Evolutionary conservation across 2,888 invertebrate genomes (phyloP).

Genomic region (Cetonia aurata): DNA sequence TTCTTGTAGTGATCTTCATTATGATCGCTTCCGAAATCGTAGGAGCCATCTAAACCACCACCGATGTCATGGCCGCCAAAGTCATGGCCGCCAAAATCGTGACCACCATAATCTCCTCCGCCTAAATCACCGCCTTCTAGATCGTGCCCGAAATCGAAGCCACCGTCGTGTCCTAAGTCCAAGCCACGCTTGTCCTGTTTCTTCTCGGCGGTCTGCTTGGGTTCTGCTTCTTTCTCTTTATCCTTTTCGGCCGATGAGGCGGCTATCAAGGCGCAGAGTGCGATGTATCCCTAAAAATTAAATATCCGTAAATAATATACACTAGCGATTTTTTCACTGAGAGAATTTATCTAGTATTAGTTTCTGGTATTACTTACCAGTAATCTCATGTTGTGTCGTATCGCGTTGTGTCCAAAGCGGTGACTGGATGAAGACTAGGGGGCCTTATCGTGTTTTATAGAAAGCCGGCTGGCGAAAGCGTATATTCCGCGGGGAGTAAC

Average conservation of each 20-base stretch:
- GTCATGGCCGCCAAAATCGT: constrained; percentile 51
- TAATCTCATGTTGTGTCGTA: constrained; percentile 61
- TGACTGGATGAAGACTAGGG: constrained; percentile 59
- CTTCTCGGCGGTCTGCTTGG: constrained; percentile 68
- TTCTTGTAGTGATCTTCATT: constrained; percentile 71
- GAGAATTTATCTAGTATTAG: no score
- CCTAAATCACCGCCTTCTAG: constrained; percentile 30
- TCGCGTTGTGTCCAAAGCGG: constrained; percentile 53
- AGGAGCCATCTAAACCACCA: constrained; percentile 51
- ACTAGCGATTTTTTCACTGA: no score
- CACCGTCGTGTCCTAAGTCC: constrained; percentile 67
- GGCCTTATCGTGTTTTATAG: constrained; percentile 61
- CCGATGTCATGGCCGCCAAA: constrained; percentile 51
- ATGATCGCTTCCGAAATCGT: constrained; percentile 54
- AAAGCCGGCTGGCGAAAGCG: constrained; percentile 60
- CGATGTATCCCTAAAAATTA: constrained; percentile 61
- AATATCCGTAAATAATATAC: constrained; percentile 30
- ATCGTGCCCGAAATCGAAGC: constrained; percentile 37
- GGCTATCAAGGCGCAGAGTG: constrained; percentile 61
- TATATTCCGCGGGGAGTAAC: constrained; percentile 54
- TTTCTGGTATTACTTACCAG: constrained; percentile 61
- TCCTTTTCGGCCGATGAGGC: constrained; percentile 31
- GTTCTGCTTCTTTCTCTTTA: constrained; percentile 53
- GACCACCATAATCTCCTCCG: constrained; percentile 49
- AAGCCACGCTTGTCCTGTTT: constrained; percentile 84